Conservation (phyloP, 2,888 invertebrate genomes). For the Drosophila gaucha region DNA sequence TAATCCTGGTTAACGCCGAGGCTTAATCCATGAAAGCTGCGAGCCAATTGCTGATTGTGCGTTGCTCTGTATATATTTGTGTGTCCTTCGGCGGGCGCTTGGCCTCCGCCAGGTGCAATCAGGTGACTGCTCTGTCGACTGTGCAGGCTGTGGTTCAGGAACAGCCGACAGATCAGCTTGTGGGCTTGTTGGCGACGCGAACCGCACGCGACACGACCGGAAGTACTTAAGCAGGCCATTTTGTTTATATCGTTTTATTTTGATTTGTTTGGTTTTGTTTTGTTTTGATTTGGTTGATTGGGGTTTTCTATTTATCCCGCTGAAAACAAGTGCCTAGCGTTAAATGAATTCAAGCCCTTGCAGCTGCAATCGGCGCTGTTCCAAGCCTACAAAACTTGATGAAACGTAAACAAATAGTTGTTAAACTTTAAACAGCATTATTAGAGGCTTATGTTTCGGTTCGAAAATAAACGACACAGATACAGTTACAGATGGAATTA, state of each 20-base stretch:
- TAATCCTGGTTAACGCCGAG: slow-evolving; percentile 64
- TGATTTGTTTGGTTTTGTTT: slow-evolving; percentile 12
- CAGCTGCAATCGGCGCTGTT: not conserved
- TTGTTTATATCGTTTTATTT: slow-evolving; percentile 23
- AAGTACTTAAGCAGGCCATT: slow-evolving; percentile 83
- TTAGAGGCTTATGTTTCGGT: slow-evolving; percentile 18
- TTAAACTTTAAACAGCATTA: slow-evolving; percentile 41
- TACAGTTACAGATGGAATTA: not conserved
- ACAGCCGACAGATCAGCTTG: slow-evolving; percentile 77
- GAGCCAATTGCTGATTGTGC: slow-evolving; percentile 45
- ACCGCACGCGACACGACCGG: slow-evolving; percentile 81
- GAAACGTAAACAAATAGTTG: slow-evolving; percentile 7
- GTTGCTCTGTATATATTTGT: slow-evolving; percentile 11
- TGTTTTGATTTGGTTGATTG: slow-evolving; percentile 15
- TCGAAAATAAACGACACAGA: slow-evolving; percentile 10
- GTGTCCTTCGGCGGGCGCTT: slow-evolving; percentile 21
- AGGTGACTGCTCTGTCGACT: slow-evolving; percentile 44
- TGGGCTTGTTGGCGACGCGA: slow-evolving; percentile 79
- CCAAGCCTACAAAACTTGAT: slow-evolving; percentile 19
- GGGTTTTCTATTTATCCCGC: slow-evolving; percentile 7
- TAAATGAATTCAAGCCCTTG: slow-evolving; percentile 3
- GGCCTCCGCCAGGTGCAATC: slow-evolving; percentile 1
- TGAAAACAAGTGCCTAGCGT: slow-evolving; percentile 12
- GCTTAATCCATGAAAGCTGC: slow-evolving; percentile 74
- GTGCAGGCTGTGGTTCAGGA: slow-evolving; percentile 66